Evolutionary conservation across 2,113 vertebrate genomes (phyloP).

Genomic region (Nyctibius bracteatus): DNA sequence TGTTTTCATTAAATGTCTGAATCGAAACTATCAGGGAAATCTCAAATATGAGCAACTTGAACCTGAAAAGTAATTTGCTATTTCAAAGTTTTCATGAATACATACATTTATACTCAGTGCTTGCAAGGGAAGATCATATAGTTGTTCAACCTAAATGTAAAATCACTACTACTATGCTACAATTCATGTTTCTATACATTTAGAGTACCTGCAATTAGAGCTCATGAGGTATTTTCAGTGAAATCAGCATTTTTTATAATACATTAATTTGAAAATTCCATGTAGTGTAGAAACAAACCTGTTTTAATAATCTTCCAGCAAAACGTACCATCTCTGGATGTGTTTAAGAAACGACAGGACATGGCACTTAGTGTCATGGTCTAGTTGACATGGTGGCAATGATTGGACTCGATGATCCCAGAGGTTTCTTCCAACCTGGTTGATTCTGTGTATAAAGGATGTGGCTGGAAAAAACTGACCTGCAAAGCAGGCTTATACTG

Average conservation of each 20-base stretch:
- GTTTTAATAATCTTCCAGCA: neutral
- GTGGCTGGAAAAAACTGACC: rapidly evolving
- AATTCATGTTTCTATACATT: neutral
- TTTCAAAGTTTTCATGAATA: neutral
- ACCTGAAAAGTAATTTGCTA: neutral
- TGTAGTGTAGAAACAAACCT: neutral
- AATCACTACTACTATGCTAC: neutral
- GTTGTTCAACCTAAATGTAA: neutral
- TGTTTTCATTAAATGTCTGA: neutral
- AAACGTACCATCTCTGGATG: no score
- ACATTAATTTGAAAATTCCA: neutral
- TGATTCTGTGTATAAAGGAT: no score
- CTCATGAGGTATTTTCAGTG: neutral
- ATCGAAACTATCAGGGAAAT: neutral
- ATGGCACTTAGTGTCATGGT: no score
- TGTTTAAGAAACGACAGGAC: no score
- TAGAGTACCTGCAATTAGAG: neutral
- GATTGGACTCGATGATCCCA: no score
- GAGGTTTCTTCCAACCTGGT: no score
- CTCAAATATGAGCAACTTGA: neutral
- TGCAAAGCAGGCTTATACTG: neutral
- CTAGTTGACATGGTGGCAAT: no score
- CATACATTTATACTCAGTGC: neutral
- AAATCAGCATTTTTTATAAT: neutral
- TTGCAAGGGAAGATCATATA: neutral